phyloP scores from a whole-genome alignment of 1,140 invertebrate species.

The Diorhabda sublineata region DNA sequence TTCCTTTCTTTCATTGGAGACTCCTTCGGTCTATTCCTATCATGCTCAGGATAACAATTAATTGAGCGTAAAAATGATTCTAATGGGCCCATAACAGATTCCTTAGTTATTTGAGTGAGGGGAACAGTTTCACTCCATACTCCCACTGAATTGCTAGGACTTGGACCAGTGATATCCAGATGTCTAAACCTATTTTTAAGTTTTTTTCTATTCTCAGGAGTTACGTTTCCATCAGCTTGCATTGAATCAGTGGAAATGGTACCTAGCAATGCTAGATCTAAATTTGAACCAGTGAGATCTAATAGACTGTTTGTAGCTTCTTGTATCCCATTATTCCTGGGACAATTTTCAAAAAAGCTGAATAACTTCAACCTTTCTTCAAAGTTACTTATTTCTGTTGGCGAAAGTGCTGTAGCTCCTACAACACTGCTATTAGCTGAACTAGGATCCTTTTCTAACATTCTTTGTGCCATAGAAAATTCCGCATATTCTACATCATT shows the following conservation, averaged over 20 bases:
- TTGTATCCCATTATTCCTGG: constrained; percentile 1
- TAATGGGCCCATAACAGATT: constrained; percentile 41
- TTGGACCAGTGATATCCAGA: constrained; percentile 8
- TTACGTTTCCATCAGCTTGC: constrained; percentile 10
- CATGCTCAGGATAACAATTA: constrained; percentile 43
- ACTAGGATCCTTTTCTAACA: constrained; percentile 37
- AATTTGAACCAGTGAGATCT: constrained; percentile 25
- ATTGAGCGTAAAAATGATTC: constrained; percentile 43
- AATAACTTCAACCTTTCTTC: constrained; percentile 40
- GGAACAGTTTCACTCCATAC: constrained; percentile 39
- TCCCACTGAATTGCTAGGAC: constrained; percentile 15
- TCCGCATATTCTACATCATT: constrained; percentile 72
- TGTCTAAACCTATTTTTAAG: constrained; percentile 29
- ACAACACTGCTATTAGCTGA: constrained; percentile 21
- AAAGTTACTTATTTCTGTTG: constrained; percentile 27
- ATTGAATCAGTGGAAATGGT: constrained; percentile 13
- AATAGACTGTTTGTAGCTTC: constrained; percentile 11
- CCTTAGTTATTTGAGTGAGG: constrained; percentile 35
- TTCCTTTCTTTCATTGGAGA: constrained; percentile 25
- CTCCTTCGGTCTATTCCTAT: constrained; percentile 38
- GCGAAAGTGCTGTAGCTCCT: constrained; percentile 31
- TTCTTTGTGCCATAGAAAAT: constrained; percentile 50
- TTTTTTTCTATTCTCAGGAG: constrained; percentile 23
- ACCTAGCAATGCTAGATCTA: constrained; percentile 26
- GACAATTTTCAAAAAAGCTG: constrained; percentile 23